phyloP scores from a whole-genome alignment of 2,888 invertebrate genomes.

The Eupithecia insigniata region DNA sequence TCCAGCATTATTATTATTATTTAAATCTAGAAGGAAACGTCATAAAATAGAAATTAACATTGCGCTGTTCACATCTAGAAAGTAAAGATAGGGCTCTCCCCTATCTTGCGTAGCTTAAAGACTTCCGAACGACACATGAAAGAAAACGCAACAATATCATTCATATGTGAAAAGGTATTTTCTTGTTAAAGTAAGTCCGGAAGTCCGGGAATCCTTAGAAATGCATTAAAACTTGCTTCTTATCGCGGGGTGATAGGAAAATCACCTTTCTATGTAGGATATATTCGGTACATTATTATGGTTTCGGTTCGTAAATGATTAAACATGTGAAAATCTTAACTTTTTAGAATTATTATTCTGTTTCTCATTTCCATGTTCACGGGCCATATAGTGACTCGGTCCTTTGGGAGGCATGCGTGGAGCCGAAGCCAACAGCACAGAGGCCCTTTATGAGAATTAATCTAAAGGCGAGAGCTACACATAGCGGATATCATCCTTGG shows the following conservation, averaged over 20 bases:
- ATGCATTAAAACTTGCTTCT: not conserved
- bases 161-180: not conserved
- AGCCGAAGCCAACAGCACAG: too few relatives aligned
- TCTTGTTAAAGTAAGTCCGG: not conserved
- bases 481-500: too few relatives aligned
- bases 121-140: not conserved
- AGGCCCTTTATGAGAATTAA: too few relatives aligned
- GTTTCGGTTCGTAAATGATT: too few relatives aligned
- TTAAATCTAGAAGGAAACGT: not conserved
- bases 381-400: too few relatives aligned
- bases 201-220: not conserved
- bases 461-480: too few relatives aligned
- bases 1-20: too few relatives aligned
- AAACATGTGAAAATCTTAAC: too few relatives aligned
- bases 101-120: not conserved
- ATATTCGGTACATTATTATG: not conserved
- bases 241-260: not conserved
- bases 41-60: not conserved
- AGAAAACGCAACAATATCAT: not conserved
- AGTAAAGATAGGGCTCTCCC: too few relatives aligned
- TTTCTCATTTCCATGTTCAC: too few relatives aligned
- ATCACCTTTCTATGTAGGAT: not conserved
- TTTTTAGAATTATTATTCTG: too few relatives aligned
- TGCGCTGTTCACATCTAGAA: not conserved
- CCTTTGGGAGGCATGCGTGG: too few relatives aligned